phyloP scores from a whole-genome alignment of 2,888 invertebrate species.

The Keiferia lycopersicella region DNA sequence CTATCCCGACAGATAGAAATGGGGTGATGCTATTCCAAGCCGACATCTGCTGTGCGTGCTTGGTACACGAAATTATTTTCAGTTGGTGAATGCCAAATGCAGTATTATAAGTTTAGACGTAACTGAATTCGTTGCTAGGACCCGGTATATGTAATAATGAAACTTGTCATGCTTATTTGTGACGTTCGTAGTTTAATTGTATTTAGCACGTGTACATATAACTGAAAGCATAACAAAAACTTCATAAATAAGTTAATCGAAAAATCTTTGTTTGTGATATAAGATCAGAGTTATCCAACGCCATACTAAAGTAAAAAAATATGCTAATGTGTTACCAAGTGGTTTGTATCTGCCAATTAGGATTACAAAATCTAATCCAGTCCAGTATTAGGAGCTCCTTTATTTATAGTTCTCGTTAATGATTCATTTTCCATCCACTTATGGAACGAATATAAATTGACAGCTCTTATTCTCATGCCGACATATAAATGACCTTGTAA shows the following conservation, averaged over 20 bases:
- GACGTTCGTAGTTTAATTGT: no score
- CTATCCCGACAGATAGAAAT: no score
- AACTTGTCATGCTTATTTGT: no score
- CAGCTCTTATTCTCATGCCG: background rate
- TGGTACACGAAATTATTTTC: no score
- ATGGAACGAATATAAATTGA: slow-evolving; percentile 22
- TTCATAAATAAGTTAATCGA: background rate
- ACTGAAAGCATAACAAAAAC: no score
- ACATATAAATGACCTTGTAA: background rate
- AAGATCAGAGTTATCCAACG: background rate
- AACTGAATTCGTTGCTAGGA: no score
- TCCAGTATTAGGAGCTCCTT: background rate
- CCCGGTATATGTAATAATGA: no score
- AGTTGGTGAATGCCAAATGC: no score
- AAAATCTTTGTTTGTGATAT: background rate
- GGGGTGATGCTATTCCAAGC: no score
- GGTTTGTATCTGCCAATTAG: slow-evolving; percentile 10
- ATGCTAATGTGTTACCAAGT: slow-evolving; percentile 13
- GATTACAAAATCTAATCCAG: slow-evolving; percentile 4
- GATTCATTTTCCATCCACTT: slow-evolving; percentile 9
- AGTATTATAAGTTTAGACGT: no score
- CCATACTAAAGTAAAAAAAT: background rate
- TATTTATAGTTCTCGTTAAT: background rate
- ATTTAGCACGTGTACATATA: no score
- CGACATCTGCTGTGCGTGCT: no score